Conservation (phyloP, 2,888 invertebrate species). For the Leptogaster cylindrica region DNA sequence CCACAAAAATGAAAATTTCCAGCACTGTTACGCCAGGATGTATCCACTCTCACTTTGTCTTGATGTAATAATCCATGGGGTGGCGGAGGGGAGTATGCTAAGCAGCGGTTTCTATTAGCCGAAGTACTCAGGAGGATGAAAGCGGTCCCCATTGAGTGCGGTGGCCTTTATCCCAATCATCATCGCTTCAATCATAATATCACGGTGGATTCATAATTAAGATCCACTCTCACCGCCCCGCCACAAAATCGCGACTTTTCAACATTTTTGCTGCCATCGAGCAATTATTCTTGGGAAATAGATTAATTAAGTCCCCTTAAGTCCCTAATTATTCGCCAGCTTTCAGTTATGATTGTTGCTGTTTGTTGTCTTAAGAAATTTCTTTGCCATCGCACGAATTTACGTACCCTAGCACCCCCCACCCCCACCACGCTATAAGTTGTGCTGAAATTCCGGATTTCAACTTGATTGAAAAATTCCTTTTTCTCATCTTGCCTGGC, state of each 20-base stretch:
- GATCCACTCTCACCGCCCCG: neutral
- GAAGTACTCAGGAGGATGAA: neutral
- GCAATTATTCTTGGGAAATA: slow-evolving; percentile 35
- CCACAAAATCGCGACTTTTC: slow-evolving; percentile 3
- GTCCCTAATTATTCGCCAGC: slow-evolving; percentile 39
- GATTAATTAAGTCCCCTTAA: slow-evolving; percentile 41
- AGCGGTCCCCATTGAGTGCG: neutral
- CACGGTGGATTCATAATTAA: slow-evolving; percentile 31
- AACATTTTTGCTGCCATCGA: slow-evolving; percentile 18
- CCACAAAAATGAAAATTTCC: slow-evolving; percentile 35
- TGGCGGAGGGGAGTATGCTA: neutral
- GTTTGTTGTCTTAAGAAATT: slow-evolving; percentile 33
- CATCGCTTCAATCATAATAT: slow-evolving; percentile 35
- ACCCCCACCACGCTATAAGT: neutral
- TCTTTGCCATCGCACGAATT: neutral
- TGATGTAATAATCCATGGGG: slow-evolving; percentile 10
- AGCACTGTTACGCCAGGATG: neutral
- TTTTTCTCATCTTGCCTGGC: neutral
- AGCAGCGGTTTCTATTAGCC: slow-evolving; percentile 8
- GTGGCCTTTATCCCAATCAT: slow-evolving; percentile 30
- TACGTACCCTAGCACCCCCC: neutral
- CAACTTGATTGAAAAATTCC: slow-evolving; percentile 37
- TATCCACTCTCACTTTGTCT: slow-evolving; percentile 12
- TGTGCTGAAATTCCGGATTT: slow-evolving; percentile 10
- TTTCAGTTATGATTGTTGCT: slow-evolving; percentile 38